These are phyloP conservation scores for Alviniconcha strummeri DNA, from an alignment of 2,888 invertebrate genomes.

Conservation along the genomic window DNA sequence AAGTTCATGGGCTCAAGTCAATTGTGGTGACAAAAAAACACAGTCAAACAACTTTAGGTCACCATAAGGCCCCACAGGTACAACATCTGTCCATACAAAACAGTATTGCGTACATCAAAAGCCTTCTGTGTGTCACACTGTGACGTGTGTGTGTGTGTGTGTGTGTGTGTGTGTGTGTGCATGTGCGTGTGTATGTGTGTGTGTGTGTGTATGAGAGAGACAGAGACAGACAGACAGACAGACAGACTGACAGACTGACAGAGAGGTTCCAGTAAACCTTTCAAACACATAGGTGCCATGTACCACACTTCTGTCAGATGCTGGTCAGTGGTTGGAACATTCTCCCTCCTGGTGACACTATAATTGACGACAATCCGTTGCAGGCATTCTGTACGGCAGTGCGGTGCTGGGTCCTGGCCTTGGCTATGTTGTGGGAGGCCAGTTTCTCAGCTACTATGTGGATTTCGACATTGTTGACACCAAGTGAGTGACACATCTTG, in stretches of 20 bases:
- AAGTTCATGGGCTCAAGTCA: no score
- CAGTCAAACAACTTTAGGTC: no score
- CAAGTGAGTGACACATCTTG: slow-evolving; percentile 43
- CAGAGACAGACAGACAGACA: background rate
- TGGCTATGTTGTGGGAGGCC: slow-evolving; percentile 66
- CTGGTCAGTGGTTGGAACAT: no score
- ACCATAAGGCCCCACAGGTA: no score
- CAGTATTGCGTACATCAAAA: no score
- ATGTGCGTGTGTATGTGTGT: background rate
- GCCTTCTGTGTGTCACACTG: background rate
- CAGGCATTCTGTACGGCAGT: slow-evolving; percentile 63
- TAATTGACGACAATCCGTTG: slow-evolving; percentile 19
- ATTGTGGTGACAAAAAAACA: no score
- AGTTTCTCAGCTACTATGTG: slow-evolving; percentile 64
- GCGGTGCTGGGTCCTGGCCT: slow-evolving; percentile 67
- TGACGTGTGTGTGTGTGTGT: background rate
- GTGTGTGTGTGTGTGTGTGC: background rate
- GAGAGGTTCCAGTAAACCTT: no score
- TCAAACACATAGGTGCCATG: no score
- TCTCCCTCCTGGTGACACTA: no score
- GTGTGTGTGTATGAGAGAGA: background rate
- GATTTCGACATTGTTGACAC: slow-evolving; percentile 59
- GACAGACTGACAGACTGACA: background rate
- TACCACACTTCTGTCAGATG: no score
- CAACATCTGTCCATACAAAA: no score